Base-by-base conservation (phyloP, 2,888 invertebrate species). In the Peribatodes rhomboidaria region DNA sequence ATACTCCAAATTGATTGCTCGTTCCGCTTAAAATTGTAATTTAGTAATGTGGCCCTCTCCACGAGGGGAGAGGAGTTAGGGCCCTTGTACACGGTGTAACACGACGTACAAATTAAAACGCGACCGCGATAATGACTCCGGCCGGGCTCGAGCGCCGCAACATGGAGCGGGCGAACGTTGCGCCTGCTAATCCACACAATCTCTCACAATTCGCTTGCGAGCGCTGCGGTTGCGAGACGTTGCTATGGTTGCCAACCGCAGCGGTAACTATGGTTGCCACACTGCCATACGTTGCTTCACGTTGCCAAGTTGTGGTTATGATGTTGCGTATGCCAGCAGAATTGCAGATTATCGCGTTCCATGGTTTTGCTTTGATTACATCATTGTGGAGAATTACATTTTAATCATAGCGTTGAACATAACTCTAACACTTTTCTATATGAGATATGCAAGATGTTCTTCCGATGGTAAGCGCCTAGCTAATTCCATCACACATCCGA, bases 61-160 rank as follows among this genome's bases (percentile, higher is more conserved):
- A 27, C 50, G 56, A 39, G 60, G 65, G 18, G 49, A 16, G 55
- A 67, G 67, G 70, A 72, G 70, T 74, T 79, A 75, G 78, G 78
- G 74, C 76, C 76, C 72, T 68, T 71, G 66, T 70, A 75, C 79
- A 78, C 75, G 72, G 81, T 87, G 82, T 85, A 87, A 91, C 87
- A 88, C 79, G 83, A 77, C 82, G 80, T 86, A 84, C 89, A 91
- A 91, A 92, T 92, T 91, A 92, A 90, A 89, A 88, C 84, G 82
- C 81, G 81, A 84, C 89, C 87, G 83, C 88, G 75, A 72, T 87
- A 87, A 89, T 88, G 80, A 82, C 84, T 82, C 84, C 79, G 76
- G 70, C 69, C 71, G 78, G 76, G 71, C 73, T 75, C 74, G 70
- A 75, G 73, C 66, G 70, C 85, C 82, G 75, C 84, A 81, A 82